Conservation (phyloP, 2,797 vertebrate species). For the Neomorphus geoffroyi region DNA sequence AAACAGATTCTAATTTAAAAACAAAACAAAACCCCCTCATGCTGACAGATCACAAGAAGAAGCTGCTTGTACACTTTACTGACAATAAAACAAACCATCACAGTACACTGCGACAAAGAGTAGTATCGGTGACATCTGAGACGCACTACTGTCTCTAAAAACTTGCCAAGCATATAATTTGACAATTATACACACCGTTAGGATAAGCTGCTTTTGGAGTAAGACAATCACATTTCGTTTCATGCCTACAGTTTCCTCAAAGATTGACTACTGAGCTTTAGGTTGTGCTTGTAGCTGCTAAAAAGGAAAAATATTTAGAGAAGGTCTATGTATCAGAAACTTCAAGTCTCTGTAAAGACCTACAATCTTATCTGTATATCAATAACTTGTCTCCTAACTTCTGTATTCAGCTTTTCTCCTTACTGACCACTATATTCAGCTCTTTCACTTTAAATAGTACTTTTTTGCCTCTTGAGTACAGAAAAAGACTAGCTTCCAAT, state of each 20-base stretch:
- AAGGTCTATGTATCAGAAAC: not conserved
- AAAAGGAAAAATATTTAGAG: not conserved
- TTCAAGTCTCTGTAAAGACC: not conserved
- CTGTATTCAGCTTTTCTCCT: not conserved
- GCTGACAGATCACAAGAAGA: not conserved
- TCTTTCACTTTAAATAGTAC: not conserved
- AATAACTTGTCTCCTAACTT: not conserved
- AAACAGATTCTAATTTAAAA: slow-evolving; percentile 3
- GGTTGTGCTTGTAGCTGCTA: not conserved
- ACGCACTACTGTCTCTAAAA: not conserved
- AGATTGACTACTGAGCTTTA: not conserved
- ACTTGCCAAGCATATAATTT: not conserved
- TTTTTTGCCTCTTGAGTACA: not conserved
- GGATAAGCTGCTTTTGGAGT: not conserved
- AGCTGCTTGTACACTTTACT: slow-evolving; percentile 4
- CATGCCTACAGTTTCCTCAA: not conserved
- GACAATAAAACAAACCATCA: not conserved
- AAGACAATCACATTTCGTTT: not conserved
- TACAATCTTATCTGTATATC: not conserved
- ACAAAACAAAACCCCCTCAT: not conserved
- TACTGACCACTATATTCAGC: not conserved
- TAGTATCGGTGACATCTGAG: not conserved
- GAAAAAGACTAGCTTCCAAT: not conserved
- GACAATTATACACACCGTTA: not conserved
- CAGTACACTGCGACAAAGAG: not conserved